Base-by-base conservation (phyloP, 2,113 vertebrate genomes). In the Chiloscyllium plagiosum region DNA sequence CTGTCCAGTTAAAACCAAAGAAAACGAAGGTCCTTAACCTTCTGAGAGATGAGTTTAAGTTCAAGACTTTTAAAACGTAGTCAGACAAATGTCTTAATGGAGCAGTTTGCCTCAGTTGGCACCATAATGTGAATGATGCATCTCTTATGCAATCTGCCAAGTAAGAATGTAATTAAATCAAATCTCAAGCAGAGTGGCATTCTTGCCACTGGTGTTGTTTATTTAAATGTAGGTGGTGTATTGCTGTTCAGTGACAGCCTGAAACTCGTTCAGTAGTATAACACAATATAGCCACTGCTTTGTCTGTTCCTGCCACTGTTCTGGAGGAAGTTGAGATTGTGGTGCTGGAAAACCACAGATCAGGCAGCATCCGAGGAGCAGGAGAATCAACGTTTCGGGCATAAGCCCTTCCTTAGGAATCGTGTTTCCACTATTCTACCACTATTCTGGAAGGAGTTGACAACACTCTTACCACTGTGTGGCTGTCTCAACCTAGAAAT, bases 131-230 rank as follows among this genome's bases (percentile, higher is more conserved):
- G 37, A 66, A 93, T 37, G n/a, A 37, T 66, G 61, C 61, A 19
- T 66, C 61, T 37, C 6, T 93, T 17, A 8, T 20, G 20, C 61
- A 68, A 19, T n/a, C 12, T 93, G 89, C 89, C 89, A 37, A 93
- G 66, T 93, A 93, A n/a, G 37, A 93, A 93, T 93, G 33, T 68
- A 93, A 93, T 93, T 93, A n/a, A 66, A 68, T 37, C 89, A 93
- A 37, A 33, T 93, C 61, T 19, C 89, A 37, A 92, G 87, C 56
- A 92, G 76, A 37, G 26, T 92, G 89, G 12, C 56, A 92, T 61
- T 19, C 56, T 37, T 65, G 33, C 15, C 89, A 92, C 4, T 15
- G 10, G 15, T 65, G 33, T 90, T 56, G 29, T 76, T 76, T 61
- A 17, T 68, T 24, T 37, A n/a, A 37, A 93, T 0, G 4, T 22